A percentile compares a stretch with the other conserved stretches of the same genome.
These are phyloP conservation scores for Trachemys scripta DNA, from an alignment of 2,113 vertebrate species.

Conservation along the genomic window DNA sequence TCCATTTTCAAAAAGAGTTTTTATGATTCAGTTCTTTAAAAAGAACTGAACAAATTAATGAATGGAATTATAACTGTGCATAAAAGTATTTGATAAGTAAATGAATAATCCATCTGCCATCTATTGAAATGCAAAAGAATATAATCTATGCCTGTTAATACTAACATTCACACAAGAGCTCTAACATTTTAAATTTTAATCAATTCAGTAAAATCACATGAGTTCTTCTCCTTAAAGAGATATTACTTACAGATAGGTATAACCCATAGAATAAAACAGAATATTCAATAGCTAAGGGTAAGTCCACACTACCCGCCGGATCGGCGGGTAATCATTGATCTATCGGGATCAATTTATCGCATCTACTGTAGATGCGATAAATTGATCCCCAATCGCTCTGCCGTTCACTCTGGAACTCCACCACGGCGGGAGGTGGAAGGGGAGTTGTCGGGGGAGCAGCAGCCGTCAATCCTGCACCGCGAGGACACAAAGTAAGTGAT, in stretches of 20 bases:
- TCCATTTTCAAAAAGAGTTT: neutral
- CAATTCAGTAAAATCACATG: neutral
- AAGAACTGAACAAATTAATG: neutral
- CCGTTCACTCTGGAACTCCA: no score
- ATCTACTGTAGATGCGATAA: no score
- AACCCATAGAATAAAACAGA: neutral
- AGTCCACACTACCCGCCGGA: no score
- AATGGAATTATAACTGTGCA: neutral
- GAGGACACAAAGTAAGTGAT: no score
- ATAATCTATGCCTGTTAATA: neutral
- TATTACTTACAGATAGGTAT: neutral
- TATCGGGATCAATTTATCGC: no score
- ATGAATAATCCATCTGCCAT: neutral
- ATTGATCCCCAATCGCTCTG: no score
- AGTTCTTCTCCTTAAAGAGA: conserved; percentile 1
- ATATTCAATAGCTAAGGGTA: neutral
- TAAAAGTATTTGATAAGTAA: neutral
- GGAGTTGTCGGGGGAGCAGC: no score
- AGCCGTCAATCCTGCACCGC: no score
- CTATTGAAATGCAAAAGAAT: neutral
- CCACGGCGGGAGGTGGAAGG: no score
- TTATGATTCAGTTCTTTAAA: neutral
- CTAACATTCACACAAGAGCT: neutral
- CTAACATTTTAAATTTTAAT: conserved; percentile 14
- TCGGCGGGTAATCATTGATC: no score